Evolutionary conservation across 2,797 vertebrate species (phyloP), one percentile per base, ranked within the genome.

Genomic region (Arnoldichthys spilopterus): DNA sequence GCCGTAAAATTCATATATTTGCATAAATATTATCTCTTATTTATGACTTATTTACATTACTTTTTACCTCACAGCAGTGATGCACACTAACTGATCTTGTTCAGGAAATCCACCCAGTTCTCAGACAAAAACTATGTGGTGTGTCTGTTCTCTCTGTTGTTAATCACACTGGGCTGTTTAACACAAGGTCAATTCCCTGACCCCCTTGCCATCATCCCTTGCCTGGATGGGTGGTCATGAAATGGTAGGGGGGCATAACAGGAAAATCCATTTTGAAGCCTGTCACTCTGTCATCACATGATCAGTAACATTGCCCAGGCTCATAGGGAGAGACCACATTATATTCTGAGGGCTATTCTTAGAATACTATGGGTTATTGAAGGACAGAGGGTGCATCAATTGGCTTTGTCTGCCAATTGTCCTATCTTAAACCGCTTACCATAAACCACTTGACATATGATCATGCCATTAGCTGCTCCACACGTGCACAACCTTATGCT

Each of bases 181-280:
- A 74, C 15, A 56, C 74, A 76, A 67, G 74, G 74, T 76, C 61
- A 30, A 75, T 66, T 24, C 51, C n/a, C 24, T 75, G 59, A 64
- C 73, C 73, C 37, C 47, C 18, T 53, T 11, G 71, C 61, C 61
- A 37, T 76, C 62, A 66, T 54, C 61, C 49, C 3, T 49, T 53
- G 74, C 40, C 49, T 76, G 74, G 16, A 76, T 76, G 74, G 74
- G 15, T 43, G 49, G 47, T 43, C 49, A 43, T 53, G 62, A 51
- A 24, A 37, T 34, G 32, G 47, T 37, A 53, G 49, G 15, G 37
- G 73, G 49, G n/a, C 47, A 13, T 47, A 45, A 34, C 9, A 30
- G 30, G 47, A 32, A 43, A 47, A 64, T 66, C 62, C 34, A 54
- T 66, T 43, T 24, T 34, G 74, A 75, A 24, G 37, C 49, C 47